Conservation (phyloP, 64 coral and sea anemone species). For the Porites lutea region DNA sequence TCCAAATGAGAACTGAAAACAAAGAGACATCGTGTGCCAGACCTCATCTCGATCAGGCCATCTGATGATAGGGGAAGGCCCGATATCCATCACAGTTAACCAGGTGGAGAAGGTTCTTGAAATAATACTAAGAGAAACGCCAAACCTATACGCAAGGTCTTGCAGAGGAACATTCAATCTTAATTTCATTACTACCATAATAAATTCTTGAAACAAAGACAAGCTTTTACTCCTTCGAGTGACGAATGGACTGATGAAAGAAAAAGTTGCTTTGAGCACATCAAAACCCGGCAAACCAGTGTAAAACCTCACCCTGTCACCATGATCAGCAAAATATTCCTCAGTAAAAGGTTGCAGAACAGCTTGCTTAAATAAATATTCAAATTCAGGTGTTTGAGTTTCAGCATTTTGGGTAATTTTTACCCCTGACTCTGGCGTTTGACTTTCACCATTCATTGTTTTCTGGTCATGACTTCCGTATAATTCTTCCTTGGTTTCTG, state of each 20-base stretch:
- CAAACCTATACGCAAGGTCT: conserved; percentile 37
- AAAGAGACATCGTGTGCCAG: conserved; percentile 54
- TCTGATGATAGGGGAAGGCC: not conserved
- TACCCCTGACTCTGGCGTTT: not conserved
- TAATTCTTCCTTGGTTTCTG: too few species aligned
- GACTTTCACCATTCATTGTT: not conserved
- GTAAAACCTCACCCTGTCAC: conserved; percentile 59
- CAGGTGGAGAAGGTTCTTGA: conserved; percentile 16
- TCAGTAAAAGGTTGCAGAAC: conserved; percentile 35
- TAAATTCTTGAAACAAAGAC: conserved; percentile 31
- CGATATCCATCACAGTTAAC: conserved; percentile 12
- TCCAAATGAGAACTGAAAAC: conserved; percentile 37
- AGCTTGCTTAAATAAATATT: conserved; percentile 21
- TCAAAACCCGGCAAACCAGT: conserved; percentile 30
- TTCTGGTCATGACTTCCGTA: too few species aligned
- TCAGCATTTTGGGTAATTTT: not conserved
- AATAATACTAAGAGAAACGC: conserved; percentile 5
- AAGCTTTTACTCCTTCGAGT: conserved; percentile 30
- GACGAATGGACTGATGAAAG: conserved; percentile 9
- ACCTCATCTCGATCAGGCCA: conserved; percentile 50
- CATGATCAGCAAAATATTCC: conserved; percentile 31
- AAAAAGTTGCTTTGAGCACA: conserved; percentile 27
- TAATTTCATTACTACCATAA: conserved; percentile 9
- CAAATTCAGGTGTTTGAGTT: conserved; percentile 58
- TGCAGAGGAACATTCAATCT: conserved; percentile 27